Evolutionary conservation across 2,113 vertebrate species (phyloP), one percentile per base, ranked within the genome.

Genomic region (Lepisosteus oculatus): DNA sequence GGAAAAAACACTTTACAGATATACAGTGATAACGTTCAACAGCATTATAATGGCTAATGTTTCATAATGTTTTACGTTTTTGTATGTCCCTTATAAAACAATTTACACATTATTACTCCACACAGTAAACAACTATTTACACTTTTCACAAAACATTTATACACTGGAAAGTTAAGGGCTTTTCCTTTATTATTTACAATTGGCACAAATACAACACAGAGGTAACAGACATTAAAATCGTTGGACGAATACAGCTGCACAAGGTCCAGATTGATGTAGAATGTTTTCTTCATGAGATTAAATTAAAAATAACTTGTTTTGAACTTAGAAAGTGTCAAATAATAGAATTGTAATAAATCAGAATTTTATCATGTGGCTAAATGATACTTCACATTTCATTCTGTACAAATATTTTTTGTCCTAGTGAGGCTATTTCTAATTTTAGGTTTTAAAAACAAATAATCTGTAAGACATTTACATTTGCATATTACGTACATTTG

Each of bases 111-210:
- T 29, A 29, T 29, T 29, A 29, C 29, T 29, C 29, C 29, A 29
- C 29, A 29, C 29, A 29, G 29, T 29, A 29, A 29, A 29, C 29
- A 29, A 29, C 29, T 29, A 29, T 29, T 29, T 29, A 29, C 29
- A 29, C 29, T 81, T 78, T 85, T 79, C 78, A 73, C 75, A 77
- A 74, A 69, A 85, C 84, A 82, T 76, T 29, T 59, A 76, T 74
- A 86, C 82, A 77, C 9, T 41, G 69, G 77, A 63, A 7, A 77
- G 76, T 68, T 68, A 72, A 72, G 65, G 65, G 70, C 57, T 62
- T 55, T 83, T 85, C 82, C 83, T 29, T 80, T 54, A 76, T 80
- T 88, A 84, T 86, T 80, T 86, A 83, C 83, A 86, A 75, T 76
- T 74, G 65, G 29, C 29, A 29, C 29, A 88, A 78, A 72, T 69